Percentiles rank a stretch among this genome's conserved stretches.
Evolutionary conservation across 2,797 vertebrate genomes (phyloP).

Genomic region (Coregonus suidteri): DNA sequence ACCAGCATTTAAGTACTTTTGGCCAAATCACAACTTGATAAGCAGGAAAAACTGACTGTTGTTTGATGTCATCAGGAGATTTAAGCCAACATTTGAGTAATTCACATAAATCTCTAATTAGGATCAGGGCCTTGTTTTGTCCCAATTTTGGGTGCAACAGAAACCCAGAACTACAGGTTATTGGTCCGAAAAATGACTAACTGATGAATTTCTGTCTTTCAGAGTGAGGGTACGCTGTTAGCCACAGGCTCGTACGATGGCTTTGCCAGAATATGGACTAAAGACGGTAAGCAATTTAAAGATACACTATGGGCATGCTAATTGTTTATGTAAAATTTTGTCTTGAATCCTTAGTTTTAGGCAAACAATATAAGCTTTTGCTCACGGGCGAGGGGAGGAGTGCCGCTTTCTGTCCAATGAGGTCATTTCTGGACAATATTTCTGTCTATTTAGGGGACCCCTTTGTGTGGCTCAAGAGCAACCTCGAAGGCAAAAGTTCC

Average conservation of each 20-base stretch:
- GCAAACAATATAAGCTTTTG: neutral
- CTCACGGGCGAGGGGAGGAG: neutral
- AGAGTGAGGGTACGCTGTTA: conserved; percentile 97
- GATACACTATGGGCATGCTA: neutral
- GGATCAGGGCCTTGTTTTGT: too few relatives aligned
- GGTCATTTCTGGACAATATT: neutral
- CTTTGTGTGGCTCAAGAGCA: neutral
- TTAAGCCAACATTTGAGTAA: too few relatives aligned
- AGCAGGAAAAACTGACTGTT: too few relatives aligned
- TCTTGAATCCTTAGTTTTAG: neutral
- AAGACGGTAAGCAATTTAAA: conserved; percentile 84
- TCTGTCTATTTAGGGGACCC: neutral
- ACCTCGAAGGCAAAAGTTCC: too few relatives aligned
- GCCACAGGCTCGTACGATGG: conserved; percentile 98
- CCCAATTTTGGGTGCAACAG: too few relatives aligned
- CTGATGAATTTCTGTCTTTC: conserved; percentile 33
- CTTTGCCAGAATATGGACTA: conserved; percentile 99
- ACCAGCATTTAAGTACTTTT: neutral
- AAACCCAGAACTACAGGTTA: neutral
- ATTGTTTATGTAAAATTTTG: neutral
- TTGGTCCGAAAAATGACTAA: neutral
- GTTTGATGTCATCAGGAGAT: neutral
- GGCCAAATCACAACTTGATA: neutral
- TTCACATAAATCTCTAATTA: too few relatives aligned
- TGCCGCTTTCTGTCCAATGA: neutral